Conservation (phyloP, 2,797 vertebrate genomes). For the Sarcophilus harrisii region DNA sequence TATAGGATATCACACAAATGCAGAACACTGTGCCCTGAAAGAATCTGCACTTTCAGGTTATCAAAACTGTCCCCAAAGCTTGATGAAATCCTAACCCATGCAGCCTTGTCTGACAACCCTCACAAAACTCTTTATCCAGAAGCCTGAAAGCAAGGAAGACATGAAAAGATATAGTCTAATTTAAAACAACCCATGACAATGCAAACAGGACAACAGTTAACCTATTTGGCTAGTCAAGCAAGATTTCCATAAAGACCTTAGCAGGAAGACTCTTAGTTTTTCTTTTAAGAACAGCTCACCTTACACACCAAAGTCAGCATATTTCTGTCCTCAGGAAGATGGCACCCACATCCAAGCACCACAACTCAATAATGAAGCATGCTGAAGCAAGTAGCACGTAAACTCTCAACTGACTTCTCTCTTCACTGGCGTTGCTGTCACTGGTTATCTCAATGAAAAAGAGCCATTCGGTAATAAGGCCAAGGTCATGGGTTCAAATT, state of each 20-base stretch:
- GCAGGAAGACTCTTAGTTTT: not conserved
- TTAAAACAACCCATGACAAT: not conserved
- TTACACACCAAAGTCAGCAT: not conserved
- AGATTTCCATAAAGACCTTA: constrained; percentile 14
- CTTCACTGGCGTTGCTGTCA: not conserved
- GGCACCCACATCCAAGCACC: not conserved
- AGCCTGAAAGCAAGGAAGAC: not conserved
- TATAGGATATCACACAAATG: not conserved
- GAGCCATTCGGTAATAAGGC: not conserved
- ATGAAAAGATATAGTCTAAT: not conserved
- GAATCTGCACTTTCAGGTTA: not conserved
- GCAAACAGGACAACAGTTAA: not conserved
- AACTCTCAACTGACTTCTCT: constrained; percentile 5
- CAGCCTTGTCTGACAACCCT: not conserved
- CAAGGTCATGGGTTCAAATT: not conserved
- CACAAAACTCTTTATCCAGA: not conserved
- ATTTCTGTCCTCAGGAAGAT: constrained; percentile 11
- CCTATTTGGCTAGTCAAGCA: constrained; percentile 16
- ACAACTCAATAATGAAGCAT: constrained; percentile 1
- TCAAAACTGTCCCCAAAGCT: not conserved
- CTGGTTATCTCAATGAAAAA: constrained; percentile 6
- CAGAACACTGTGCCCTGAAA: not conserved
- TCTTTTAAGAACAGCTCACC: not conserved
- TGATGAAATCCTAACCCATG: constrained; percentile 4
- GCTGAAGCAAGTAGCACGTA: not conserved